Evolutionary conservation across 2,797 vertebrate genomes (phyloP).

Genomic region (Caiman crocodilus): DNA sequence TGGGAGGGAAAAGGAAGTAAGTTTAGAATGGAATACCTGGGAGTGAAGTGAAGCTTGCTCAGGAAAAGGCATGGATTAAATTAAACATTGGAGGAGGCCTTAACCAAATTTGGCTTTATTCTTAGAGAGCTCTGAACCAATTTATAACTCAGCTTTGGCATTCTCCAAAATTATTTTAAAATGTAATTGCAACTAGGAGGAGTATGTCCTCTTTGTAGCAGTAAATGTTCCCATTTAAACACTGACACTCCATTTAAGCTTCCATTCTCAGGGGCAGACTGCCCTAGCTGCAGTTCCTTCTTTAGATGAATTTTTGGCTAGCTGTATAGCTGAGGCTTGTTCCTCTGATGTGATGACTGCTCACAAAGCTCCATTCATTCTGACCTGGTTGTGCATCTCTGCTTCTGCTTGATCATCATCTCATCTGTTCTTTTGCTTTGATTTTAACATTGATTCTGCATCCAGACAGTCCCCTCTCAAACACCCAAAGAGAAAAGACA

Average conservation of each 20-base stretch:
- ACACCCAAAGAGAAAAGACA: neutral
- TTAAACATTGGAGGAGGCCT: neutral
- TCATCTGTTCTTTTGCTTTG: neutral
- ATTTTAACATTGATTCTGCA: neutral
- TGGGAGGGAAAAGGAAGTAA: neutral
- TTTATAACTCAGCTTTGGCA: neutral
- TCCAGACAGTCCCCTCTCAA: neutral
- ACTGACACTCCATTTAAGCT: neutral
- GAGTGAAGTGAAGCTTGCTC: neutral
- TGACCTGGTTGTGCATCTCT: neutral
- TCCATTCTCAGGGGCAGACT: neutral
- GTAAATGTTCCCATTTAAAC: neutral
- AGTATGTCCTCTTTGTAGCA: neutral
- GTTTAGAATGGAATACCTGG: neutral
- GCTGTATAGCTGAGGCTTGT: neutral
- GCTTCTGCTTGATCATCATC: neutral
- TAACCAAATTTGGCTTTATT: neutral
- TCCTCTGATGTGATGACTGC: fast-evolving
- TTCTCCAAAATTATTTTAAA: neutral
- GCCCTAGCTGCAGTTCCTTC: neutral
- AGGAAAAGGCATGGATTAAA: neutral
- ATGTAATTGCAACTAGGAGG: neutral
- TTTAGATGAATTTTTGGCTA: fast-evolving
- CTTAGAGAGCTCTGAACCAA: neutral
- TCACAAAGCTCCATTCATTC: neutral